These are phyloP conservation scores for Tragelaphus scriptus DNA, from an alignment of 2,113 vertebrate species.

Conservation along the genomic window DNA sequence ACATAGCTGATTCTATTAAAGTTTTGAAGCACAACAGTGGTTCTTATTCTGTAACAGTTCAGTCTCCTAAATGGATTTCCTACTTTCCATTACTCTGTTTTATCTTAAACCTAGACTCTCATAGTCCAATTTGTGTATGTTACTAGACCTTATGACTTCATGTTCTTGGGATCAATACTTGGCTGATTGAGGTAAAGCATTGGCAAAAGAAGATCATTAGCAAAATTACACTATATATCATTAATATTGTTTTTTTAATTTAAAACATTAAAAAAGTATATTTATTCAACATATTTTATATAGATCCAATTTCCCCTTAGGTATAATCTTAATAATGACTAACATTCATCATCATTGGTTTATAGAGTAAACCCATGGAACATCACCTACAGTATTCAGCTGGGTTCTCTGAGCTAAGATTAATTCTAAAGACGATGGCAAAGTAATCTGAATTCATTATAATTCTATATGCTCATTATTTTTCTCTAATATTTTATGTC, in stretches of 20 bases:
- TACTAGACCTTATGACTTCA: background rate
- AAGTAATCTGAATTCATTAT: background rate
- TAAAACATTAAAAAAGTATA: background rate
- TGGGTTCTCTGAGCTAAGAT: background rate
- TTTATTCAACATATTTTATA: background rate
- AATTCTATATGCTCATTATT: background rate
- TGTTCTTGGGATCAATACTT: background rate
- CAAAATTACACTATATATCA: background rate
- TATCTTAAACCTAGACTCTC: background rate
- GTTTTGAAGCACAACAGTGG: background rate
- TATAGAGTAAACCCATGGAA: background rate
- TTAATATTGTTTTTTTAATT: background rate
- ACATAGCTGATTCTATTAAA: background rate
- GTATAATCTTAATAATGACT: background rate
- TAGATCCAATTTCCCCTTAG: background rate
- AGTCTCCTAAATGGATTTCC: background rate
- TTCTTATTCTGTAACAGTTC: background rate
- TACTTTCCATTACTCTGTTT: background rate
- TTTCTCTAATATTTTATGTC: background rate
- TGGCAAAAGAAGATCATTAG: background rate
- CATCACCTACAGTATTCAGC: background rate
- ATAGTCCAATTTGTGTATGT: background rate
- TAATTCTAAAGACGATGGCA: background rate
- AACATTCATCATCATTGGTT: background rate
- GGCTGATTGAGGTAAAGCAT: background rate